Conservation (phyloP, 1,140 invertebrate genomes). For the Argopecten irradians region DNA sequence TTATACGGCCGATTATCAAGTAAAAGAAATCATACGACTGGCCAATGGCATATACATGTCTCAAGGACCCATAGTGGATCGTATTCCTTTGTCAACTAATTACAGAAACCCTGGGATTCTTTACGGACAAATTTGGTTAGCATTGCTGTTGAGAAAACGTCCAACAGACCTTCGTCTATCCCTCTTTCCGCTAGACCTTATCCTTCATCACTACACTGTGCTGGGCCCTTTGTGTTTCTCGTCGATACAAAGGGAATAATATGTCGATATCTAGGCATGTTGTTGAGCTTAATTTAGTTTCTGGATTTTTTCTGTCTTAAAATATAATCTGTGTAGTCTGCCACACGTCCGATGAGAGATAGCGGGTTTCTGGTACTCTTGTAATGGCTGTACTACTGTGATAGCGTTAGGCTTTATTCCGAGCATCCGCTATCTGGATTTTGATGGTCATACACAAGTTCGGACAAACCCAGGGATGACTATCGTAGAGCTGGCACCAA, state of each 20-base stretch:
- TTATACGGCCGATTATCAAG: background rate
- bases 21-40: background rate
- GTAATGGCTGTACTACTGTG: background rate
- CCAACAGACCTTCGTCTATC: background rate
- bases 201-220: background rate
- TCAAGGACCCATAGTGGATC: background rate
- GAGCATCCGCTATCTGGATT: background rate
- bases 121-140: background rate
- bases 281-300: constrained; percentile 16
- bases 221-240: background rate
- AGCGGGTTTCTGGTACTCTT: background rate
- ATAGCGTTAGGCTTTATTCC: background rate
- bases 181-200: background rate
- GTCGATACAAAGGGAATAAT: background rate
- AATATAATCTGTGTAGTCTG: background rate
- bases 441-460: background rate
- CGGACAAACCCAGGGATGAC: background rate
- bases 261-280: background rate
- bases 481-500: background rate
- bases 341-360: background rate
- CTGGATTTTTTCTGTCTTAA: background rate
- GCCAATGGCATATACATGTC: background rate
- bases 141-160: background rate
- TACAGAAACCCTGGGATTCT: background rate
- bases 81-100: background rate